A percentile compares a stretch with the other conserved stretches of the same genome.
phyloP scores from a whole-genome alignment of 2,113 vertebrate species.

The Corythornis madagascariensis region DNA sequence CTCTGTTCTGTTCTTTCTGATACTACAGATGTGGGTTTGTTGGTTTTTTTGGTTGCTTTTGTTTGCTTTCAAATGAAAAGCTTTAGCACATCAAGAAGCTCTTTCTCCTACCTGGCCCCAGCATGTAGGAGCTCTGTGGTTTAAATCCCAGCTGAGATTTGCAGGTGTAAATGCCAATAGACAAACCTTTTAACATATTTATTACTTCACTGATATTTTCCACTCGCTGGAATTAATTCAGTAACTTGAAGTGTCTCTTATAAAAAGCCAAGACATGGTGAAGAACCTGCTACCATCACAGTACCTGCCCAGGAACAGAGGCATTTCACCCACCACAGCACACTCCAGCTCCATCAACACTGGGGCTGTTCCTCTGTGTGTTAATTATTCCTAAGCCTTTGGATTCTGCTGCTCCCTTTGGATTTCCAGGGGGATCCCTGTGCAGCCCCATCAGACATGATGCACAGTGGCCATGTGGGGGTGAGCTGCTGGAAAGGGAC shows the following conservation, averaged over 20 bases:
- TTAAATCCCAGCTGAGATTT: slow-evolving; percentile 16
- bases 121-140: neutral
- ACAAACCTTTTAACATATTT: slow-evolving; percentile 50
- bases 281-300: slow-evolving; percentile 30
- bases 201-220: slow-evolving; percentile 52
- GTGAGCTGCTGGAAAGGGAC: neutral
- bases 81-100: neutral
- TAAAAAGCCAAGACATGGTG: slow-evolving; percentile 48
- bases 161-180: slow-evolving; percentile 45
- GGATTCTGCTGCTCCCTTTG: slow-evolving; percentile 13
- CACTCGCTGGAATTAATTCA: slow-evolving; percentile 54
- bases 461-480: neutral
- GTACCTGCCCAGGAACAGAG: slow-evolving; percentile 36
- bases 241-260: slow-evolving; percentile 60
- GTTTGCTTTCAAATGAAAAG: neutral
- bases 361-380: slow-evolving; percentile 1
- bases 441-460: neutral
- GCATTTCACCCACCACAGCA: slow-evolving; percentile 47
- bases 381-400: slow-evolving; percentile 42
- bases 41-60: neutral
- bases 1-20: neutral
- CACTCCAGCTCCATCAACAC: slow-evolving; percentile 52
- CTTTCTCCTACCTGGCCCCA: neutral
- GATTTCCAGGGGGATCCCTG: neutral
- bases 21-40: neutral